Percentiles rank a stretch among this genome's conserved stretches.
phyloP scores from a whole-genome alignment of 2,113 vertebrate species.

The Sinosuthora webbiana region DNA sequence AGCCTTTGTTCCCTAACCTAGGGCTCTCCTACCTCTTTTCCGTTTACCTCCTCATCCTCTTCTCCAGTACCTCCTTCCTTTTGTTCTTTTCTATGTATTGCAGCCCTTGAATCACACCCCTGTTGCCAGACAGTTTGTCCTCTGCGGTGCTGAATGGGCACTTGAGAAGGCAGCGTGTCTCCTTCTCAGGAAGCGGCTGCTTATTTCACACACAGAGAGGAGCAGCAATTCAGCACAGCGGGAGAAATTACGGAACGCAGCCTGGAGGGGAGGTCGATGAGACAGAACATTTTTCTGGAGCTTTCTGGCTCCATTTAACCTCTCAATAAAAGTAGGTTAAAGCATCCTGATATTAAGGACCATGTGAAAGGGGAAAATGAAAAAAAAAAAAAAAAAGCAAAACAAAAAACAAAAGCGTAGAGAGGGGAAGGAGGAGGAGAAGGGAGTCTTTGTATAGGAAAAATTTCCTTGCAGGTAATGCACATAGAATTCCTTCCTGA shows the following conservation, averaged over 20 bases:
- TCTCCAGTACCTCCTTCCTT: not conserved
- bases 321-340: conserved; percentile 43
- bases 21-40: not conserved
- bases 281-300: conserved; percentile 32
- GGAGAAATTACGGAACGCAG: conserved; percentile 37
- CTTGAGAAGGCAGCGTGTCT: not conserved
- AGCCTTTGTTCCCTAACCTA: not conserved
- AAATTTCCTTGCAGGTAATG: not conserved
- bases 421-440: not conserved
- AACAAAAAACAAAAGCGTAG: accelerated
- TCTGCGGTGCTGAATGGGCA: not conserved
- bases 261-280: conserved; percentile 20
- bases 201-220: conserved; percentile 7
- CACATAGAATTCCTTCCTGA: not conserved
- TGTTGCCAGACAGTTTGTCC: conserved; percentile 38
- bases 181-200: not conserved
- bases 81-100: not conserved
- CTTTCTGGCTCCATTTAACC: conserved; percentile 56
- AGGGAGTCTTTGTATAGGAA: not conserved
- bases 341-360: not conserved
- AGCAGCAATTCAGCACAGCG: conserved; percentile 2
- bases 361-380: not conserved
- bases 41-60: not conserved
- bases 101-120: conserved; percentile 1
- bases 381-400: too few relatives aligned